Conservation (phyloP, 2,113 vertebrate genomes). For the Donacobius atricapilla region DNA sequence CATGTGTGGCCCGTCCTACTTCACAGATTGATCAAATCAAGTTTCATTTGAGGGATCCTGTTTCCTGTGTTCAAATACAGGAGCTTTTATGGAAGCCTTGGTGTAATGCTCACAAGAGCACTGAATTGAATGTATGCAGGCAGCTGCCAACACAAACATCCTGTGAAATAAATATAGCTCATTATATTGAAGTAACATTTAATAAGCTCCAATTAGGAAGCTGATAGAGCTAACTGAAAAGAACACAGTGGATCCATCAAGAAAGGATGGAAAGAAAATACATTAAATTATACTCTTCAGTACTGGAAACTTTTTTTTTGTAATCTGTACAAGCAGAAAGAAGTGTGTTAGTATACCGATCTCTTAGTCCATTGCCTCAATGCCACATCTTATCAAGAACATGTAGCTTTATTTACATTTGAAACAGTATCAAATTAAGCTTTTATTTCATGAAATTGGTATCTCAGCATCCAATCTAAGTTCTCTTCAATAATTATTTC, state of each 20-base stretch:
- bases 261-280: not conserved
- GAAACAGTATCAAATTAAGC: not conserved
- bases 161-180: conserved; percentile 22
- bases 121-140: not conserved
- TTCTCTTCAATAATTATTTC: not conserved
- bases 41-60: not conserved
- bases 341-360: not conserved
- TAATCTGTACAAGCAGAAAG: not conserved
- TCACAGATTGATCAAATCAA: not conserved
- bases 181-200: conserved; percentile 6
- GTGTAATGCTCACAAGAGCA: not conserved
- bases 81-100: not conserved
- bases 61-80: not conserved
- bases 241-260: not conserved
- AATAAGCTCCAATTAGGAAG: not conserved
- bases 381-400: not conserved
- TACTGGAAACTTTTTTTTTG: not conserved
- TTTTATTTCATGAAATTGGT: not conserved
- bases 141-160: conserved; percentile 14
- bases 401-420: not conserved
- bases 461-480: not conserved
- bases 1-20: not conserved
- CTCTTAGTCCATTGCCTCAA: not conserved
- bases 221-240: conserved; percentile 6
- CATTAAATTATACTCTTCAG: not conserved